A percentile compares a stretch with the other conserved stretches of the same genome.
Conservation (phyloP, 2,888 invertebrate genomes). For the Hylaea fasciaria region DNA sequence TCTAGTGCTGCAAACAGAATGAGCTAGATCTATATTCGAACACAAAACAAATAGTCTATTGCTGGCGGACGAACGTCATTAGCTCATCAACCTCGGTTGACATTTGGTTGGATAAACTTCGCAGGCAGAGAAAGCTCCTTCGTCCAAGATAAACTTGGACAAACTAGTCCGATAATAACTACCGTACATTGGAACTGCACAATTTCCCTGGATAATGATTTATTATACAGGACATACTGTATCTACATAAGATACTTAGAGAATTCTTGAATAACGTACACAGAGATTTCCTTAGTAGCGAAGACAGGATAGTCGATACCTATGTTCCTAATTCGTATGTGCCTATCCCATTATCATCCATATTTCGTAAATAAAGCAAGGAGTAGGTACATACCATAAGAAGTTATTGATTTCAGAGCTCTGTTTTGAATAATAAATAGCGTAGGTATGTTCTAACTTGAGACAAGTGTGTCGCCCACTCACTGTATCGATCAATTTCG, state of each 20-base stretch:
- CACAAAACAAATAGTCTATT: slow-evolving; percentile 41
- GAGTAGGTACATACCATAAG: slow-evolving; percentile 13
- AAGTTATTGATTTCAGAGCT: slow-evolving; percentile 49
- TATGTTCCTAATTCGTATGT: too few species aligned
- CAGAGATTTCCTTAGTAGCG: too few species aligned
- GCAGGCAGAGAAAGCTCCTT: too few species aligned
- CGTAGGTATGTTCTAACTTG: slow-evolving; percentile 34
- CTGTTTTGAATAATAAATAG: slow-evolving; percentile 50
- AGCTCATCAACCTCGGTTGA: slow-evolving; percentile 37
- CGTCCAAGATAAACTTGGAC: slow-evolving; percentile 17
- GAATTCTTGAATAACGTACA: too few species aligned
- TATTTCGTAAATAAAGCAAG: slow-evolving; percentile 2
- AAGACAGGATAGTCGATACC: too few species aligned
- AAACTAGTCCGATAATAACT: slow-evolving; percentile 1
- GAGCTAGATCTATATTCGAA: slow-evolving; percentile 43
- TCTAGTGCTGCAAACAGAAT: slow-evolving; percentile 29
- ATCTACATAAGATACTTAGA: too few species aligned
- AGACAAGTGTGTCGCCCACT: slow-evolving; percentile 33
- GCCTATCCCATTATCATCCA: too few species aligned
- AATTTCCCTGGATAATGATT: too few species aligned
- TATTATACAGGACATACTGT: too few species aligned
- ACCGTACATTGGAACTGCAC: background rate
- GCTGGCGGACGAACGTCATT: slow-evolving; percentile 26
- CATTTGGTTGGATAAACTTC: slow-evolving; percentile 24
- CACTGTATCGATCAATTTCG: slow-evolving; percentile 52